These are phyloP conservation scores for Coenonympha glycerion DNA, from an alignment of 2,888 invertebrate genomes.

Conservation along the genomic window DNA sequence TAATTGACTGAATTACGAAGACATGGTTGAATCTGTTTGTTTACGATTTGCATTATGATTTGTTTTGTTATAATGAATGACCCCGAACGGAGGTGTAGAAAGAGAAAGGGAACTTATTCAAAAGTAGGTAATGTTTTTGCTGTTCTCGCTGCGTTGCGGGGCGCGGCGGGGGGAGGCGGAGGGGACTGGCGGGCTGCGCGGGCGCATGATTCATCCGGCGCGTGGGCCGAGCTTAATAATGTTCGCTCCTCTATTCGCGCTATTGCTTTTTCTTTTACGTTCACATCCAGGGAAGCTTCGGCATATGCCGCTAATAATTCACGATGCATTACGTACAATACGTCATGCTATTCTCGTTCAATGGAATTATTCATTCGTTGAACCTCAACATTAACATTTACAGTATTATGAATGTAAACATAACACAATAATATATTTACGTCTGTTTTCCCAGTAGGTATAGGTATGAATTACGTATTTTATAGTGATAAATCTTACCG, in stretches of 20 bases:
- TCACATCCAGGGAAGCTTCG: constrained; percentile 39
- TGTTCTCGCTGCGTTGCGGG: constrained; percentile 53
- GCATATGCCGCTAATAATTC: constrained; percentile 19
- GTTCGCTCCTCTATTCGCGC: constrained; percentile 55
- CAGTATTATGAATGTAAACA: constrained; percentile 1
- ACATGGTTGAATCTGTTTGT: constrained; percentile 22
- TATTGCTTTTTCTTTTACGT: constrained; percentile 59
- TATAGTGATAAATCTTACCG: constrained; percentile 36
- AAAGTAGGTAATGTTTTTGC: constrained; percentile 77
- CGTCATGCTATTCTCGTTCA: constrained; percentile 6
- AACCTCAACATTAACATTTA: background rate
- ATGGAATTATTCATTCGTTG: constrained; percentile 1
- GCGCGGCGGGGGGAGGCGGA: constrained; percentile 32
- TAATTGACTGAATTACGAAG: no score
- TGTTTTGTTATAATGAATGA: constrained; percentile 51
- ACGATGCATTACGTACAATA: constrained; percentile 9
- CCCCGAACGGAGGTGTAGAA: constrained; percentile 60
- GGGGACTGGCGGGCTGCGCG: constrained; percentile 29
- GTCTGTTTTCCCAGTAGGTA: constrained; percentile 10
- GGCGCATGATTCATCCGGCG: constrained; percentile 67
- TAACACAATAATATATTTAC: constrained; percentile 6
- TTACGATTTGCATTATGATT: constrained; percentile 14
- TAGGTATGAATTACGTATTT: background rate
- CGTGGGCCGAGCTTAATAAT: constrained; percentile 71
- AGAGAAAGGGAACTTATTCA: constrained; percentile 75